These are phyloP conservation scores for Ostrea denselamellosa DNA, from an alignment of 1,140 invertebrate species.

Conservation along the genomic window DNA sequence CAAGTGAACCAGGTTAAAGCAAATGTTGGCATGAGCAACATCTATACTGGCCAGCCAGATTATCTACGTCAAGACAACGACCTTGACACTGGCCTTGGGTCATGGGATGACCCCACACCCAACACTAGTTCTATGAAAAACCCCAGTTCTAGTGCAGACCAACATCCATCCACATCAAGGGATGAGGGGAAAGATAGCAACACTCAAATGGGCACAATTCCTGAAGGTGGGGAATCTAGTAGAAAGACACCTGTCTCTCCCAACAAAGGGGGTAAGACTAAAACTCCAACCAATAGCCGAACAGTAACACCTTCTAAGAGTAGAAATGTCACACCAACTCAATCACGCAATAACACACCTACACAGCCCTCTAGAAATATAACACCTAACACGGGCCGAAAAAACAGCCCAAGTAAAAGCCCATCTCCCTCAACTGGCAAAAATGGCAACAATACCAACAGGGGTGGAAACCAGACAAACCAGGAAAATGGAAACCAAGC, in stretches of 20 bases:
- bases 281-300: constrained; percentile 47
- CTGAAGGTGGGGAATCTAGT: constrained; percentile 53
- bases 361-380: constrained; percentile 39
- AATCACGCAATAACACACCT: constrained; percentile 43
- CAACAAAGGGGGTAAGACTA: constrained; percentile 31
- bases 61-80: constrained; percentile 58
- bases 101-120: constrained; percentile 61
- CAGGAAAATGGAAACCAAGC: not conserved
- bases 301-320: constrained; percentile 43
- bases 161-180: constrained; percentile 10
- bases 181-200: constrained; percentile 14
- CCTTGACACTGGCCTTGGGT: constrained; percentile 51
- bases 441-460: constrained; percentile 28
- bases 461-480: constrained; percentile 8
- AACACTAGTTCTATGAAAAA: constrained; percentile 22
- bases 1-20: constrained; percentile 68
- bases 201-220: constrained; percentile 52
- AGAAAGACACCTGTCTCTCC: constrained; percentile 50
- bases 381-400: constrained; percentile 35
- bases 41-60: constrained; percentile 44
- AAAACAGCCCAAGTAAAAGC: constrained; percentile 19
- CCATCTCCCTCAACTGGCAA: constrained; percentile 39
- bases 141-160: constrained; percentile 29
- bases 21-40: constrained; percentile 53
- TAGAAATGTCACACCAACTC: constrained; percentile 44